These are phyloP conservation scores for Nyleta sp. DNA, from an alignment of 2,888 invertebrate species.

Conservation along the genomic window DNA sequence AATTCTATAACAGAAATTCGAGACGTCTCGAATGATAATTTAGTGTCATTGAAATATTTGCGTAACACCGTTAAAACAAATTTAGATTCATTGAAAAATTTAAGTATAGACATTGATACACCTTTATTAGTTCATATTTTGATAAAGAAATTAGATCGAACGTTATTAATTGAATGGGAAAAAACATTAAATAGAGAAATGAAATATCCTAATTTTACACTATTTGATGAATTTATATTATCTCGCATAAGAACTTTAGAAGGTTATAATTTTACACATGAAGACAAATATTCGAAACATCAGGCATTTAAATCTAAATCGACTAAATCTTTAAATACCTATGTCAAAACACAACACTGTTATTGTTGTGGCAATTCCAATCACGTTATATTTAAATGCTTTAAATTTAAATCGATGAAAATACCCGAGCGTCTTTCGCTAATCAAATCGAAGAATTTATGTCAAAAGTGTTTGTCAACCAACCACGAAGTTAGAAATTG, in stretches of 20 bases:
- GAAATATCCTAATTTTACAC: not conserved
- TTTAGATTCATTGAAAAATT: not conserved
- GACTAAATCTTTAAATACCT: not conserved
- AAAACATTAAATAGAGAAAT: not conserved
- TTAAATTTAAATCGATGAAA: not conserved
- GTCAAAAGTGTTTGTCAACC: not conserved
- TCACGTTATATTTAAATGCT: not conserved
- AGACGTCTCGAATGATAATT: not conserved
- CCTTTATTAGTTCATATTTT: not conserved
- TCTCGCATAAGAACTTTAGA: conserved; percentile 2
- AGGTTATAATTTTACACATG: not conserved
- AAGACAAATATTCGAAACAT: too few species aligned
- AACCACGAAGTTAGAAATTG: too few species aligned
- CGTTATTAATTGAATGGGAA: not conserved
- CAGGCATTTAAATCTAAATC: too few species aligned
- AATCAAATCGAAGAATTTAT: too few species aligned
- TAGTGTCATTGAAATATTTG: not conserved
- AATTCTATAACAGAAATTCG: not conserved
- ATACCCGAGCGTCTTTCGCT: not conserved
- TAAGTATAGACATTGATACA: not conserved
- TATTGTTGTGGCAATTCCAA: too few species aligned
- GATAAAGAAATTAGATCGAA: not conserved
- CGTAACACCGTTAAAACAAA: not conserved
- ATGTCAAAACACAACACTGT: too few species aligned
- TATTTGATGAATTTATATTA: not conserved